Evolutionary conservation across 1,140 invertebrate genomes (phyloP), one percentile per base, ranked within the genome.

Genomic region (Drusus annulatus): DNA sequence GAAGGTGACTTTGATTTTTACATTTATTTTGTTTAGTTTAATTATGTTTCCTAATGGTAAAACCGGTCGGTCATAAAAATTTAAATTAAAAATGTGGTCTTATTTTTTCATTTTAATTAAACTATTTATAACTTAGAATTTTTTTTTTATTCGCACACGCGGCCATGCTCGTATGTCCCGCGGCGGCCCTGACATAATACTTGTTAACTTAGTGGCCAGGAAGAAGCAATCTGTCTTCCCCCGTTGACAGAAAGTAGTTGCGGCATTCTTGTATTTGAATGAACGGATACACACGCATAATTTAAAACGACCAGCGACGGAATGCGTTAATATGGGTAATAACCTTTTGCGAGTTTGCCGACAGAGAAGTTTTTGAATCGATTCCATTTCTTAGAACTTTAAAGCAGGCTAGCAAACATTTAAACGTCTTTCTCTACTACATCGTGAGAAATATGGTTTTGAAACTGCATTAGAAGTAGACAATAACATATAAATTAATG

Each of bases 201-300:
- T 45, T 45, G 56, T 60, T 21, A 60, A 8, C 8, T 60, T 31
- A 63, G 16, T 63, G 23, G 31, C 13, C 19, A 31, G 36, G 0
- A 23, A 23, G 5, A 36, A 21, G 13, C 28, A 21, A 50, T 69
- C 31, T 13, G 17, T 69, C 65, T 69, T 69, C 65, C n/a, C 19
- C 65, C 15, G 65, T 69, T 69, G 65, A 69, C 65, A 45, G 36
- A 45, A 45, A 45, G 36, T 45, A 13, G 36, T 17, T 69, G 65
- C 21, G 28, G 65, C 65, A 69, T 69, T 69, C 65, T 69, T 45
- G 65, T 23, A 15, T 45, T 50, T 45, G 6, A 19, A 69, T 69
- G 36, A 69, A 69, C 45, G 17, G 17, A n/a, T 69, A 45, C 6
- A n/a, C 25, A n/a, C 62, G 62, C 62, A 25, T 25, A 25, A 15